phyloP scores from a whole-genome alignment of 2,113 vertebrate species.

The Pygoscelis antarcticus region DNA sequence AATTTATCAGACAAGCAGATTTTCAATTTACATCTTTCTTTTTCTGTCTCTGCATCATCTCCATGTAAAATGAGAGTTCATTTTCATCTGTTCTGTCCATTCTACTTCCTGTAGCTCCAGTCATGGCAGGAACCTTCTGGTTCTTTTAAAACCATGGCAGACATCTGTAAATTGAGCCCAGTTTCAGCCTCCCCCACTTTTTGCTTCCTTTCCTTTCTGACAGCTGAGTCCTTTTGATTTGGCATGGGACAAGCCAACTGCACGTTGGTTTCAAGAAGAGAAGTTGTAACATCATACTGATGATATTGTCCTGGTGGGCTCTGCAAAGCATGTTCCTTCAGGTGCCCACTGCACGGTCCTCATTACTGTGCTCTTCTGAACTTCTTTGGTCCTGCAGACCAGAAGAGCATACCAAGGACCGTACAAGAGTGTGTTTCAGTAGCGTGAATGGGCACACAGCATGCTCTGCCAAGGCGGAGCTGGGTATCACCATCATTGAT shows the following conservation, averaged over 20 bases:
- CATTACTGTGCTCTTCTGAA: neutral
- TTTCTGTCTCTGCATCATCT: neutral
- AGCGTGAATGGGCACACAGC: neutral
- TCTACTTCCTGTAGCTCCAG: neutral
- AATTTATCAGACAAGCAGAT: neutral
- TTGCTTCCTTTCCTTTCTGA: neutral
- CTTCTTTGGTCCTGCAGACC: neutral
- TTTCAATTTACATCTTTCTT: neutral
- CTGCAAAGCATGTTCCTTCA: neutral
- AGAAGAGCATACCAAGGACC: neutral
- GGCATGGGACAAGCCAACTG: neutral
- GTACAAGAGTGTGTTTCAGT: neutral
- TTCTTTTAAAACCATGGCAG: neutral
- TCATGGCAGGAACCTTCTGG: neutral
- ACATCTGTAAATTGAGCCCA: neutral
- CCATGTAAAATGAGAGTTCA: neutral
- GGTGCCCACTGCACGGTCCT: neutral
- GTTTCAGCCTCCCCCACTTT: neutral
- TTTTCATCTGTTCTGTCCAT: neutral
- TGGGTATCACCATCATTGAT: fast-evolving
- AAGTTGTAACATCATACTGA: neutral
- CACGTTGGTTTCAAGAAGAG: fast-evolving
- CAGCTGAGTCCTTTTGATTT: neutral
- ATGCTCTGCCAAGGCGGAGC: neutral
- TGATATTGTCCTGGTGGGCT: neutral